Base-by-base conservation (phyloP, 2,888 invertebrate genomes). In the Papilio elwesi region DNA sequence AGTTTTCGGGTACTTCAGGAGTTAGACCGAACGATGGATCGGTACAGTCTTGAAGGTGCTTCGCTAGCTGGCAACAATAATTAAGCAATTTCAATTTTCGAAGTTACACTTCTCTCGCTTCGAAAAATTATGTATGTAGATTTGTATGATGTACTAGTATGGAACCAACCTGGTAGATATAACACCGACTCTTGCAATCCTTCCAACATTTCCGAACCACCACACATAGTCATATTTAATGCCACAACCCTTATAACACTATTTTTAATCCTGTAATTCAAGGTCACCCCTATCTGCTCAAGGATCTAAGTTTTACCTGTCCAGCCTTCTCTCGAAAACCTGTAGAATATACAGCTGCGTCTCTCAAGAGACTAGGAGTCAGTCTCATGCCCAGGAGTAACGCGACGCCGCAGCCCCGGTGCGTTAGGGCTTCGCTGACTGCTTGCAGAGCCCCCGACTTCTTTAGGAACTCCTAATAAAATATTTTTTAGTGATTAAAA, bases 351-450 rank as follows among this genome's bases (percentile, higher is more conserved):
- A 96, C 81, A 0, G 95, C 96, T 0, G 95, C 81, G 83, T 97
- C 97, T 70, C 96, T 91, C 67, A 86, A 83, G 7, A 96, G 88
- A 0, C 88, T 90, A 6, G 85, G 86, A 0, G 84, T 82, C 0
- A 96, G 88, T 70, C 94, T 92, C 91, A 97, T 94, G 7, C 97
- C 97, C 36, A 97, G 89, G 0, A 97, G 83, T 4, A 97, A 78
- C 0, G 95, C 88, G 0, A 94, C 79, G 13, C 84, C 78, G 74
- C 93, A 94, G 15, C 91, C 83, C 0, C 87, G 84, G 9, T 85
- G 82, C 0, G 75, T 67, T 12, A 95, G 91, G 78, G 95, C 95
- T 72, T 90, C 88, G 12, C 81, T 78, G 2, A 96, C 83, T 1
- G 95, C 94, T 7, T 88, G 80, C 7, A 90, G 79, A 0, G 94